Evolutionary conservation across 2,888 invertebrate genomes (phyloP), one percentile per base, ranked within the genome.

Genomic region (Pyrocoelia pectoralis): DNA sequence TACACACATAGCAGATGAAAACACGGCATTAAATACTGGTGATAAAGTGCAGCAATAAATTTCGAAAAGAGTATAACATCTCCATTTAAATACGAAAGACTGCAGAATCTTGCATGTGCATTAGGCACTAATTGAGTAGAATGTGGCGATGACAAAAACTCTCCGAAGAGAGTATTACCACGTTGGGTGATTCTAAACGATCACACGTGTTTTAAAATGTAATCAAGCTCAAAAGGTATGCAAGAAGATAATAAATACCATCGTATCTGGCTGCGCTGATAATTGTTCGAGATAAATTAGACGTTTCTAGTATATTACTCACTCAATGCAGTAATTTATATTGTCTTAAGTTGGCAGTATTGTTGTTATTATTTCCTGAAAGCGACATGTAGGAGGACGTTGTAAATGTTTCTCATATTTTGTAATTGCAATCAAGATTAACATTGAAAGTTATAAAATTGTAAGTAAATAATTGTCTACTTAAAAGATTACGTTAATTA

Each of bases 361-460:
- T 78, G 77, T 77, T 77, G 74, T 76, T 78, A 77, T 78, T 79
- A 77, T 78, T 79, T 79, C 78, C 77, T 78, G 79, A 79, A 79
- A 78, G 71, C 70, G 69, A 70, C 72, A 73, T 74, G 79, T 79
- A 74, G 80, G 80, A 73, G 79, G 79, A 79, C 79, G 72, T 75
- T 65, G 78, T 74, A 76, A 80, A 79, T 78, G 80, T 76, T 74
- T 75, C 73, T 74, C 79, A 77, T 80, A 80, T 79, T 80, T 80
- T 77, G 78, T 79, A 80, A 80, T 80, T 80, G 78, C 74, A 79
- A 80, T 80, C 79, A 79, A 79, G 79, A 79, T 80, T 77, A 73
- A 68, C 74, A 71, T 69, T 69, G 77, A 74, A 76, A 76, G 77
- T 77, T 78, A 76, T 73, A 72, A 75, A 77, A 68, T 56, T 56